These are phyloP conservation scores for Hypotaenidia philippensis DNA, from an alignment of 2,797 vertebrate species.

Conservation along the genomic window DNA sequence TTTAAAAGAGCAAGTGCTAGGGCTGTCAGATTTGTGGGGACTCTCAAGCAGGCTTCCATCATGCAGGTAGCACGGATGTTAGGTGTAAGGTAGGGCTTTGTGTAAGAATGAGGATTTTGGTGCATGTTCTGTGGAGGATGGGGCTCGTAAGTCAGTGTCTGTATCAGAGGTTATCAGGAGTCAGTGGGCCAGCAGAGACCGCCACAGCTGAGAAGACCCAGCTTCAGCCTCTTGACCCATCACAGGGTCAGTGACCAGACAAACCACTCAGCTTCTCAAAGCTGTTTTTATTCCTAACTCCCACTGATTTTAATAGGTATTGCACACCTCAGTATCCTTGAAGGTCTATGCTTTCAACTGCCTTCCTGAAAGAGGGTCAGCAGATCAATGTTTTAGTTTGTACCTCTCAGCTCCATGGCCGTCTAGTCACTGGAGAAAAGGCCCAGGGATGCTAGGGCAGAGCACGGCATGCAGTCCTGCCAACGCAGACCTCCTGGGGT, in stretches of 20 bases:
- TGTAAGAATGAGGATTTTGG: not conserved
- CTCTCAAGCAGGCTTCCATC: not conserved
- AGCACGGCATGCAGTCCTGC: not conserved
- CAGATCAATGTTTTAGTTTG: not conserved
- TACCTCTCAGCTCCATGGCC: not conserved
- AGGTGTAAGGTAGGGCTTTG: not conserved
- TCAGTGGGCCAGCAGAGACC: not conserved
- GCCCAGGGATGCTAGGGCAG: not conserved
- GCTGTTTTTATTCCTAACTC: not conserved
- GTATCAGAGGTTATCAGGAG: not conserved
- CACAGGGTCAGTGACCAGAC: not conserved
- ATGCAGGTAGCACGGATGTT: not conserved
- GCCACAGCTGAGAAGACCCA: not conserved
- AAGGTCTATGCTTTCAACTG: not conserved
- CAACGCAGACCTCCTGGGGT: not conserved
- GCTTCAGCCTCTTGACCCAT: not conserved
- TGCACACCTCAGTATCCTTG: not conserved
- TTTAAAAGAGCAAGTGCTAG: not conserved
- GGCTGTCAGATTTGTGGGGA: not conserved
- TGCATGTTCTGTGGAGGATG: not conserved
- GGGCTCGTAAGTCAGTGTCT: not conserved
- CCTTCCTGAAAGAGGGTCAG: not conserved
- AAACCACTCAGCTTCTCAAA: not conserved
- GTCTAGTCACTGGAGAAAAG: not conserved
- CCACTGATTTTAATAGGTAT: not conserved